phyloP scores from a whole-genome alignment of 1,140 invertebrate species.

The Conus betulinus region DNA sequence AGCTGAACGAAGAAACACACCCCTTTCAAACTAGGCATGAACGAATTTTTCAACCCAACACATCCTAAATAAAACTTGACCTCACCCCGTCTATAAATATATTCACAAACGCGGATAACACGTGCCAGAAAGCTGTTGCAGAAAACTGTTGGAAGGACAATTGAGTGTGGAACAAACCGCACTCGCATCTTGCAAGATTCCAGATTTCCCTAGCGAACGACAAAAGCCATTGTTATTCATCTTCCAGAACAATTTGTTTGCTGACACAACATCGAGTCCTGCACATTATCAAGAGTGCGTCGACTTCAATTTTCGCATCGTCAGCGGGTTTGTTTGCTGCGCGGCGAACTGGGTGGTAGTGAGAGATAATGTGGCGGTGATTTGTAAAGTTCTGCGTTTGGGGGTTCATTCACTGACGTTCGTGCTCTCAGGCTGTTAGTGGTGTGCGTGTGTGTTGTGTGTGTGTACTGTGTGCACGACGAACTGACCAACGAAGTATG shows the following conservation, averaged over 20 bases:
- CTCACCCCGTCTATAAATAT: conserved; percentile 6
- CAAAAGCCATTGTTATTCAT: not conserved
- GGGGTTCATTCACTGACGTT: not conserved
- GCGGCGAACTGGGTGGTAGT: no score
- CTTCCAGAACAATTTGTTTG: not conserved
- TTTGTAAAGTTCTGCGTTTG: not conserved
- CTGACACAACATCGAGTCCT: not conserved
- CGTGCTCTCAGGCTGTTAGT: not conserved
- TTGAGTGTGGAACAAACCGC: not conserved
- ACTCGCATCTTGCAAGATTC: not conserved
- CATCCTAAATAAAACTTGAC: not conserved
- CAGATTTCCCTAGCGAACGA: not conserved
- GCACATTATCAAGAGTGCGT: not conserved
- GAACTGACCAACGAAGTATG: not conserved
- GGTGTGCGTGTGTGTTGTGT: not conserved
- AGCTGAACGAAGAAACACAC: no score
- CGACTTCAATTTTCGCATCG: not conserved
- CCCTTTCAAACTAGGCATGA: no score
- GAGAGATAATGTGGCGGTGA: not conserved
- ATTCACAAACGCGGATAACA: not conserved
- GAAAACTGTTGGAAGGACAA: not conserved
- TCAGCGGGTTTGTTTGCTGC: no score
- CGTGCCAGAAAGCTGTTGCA: not conserved
- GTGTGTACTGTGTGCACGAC: no score
- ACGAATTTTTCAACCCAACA: not conserved